Conservation (phyloP, 2,888 invertebrate genomes). For the Leucozona laternaria region DNA sequence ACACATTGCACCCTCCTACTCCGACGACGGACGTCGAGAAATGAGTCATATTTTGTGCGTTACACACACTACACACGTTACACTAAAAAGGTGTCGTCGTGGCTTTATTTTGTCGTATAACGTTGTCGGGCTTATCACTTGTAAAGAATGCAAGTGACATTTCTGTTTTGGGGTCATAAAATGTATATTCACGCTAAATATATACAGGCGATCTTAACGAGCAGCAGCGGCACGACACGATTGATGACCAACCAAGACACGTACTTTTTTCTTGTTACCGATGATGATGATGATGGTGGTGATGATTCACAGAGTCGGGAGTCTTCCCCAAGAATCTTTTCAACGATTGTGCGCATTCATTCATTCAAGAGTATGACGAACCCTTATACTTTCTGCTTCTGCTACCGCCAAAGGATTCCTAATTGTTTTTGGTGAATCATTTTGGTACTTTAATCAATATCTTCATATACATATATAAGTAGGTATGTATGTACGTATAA, state of each 20-base stretch:
- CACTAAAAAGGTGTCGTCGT: slow-evolving; percentile 60
- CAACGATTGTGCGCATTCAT: slow-evolving; percentile 71
- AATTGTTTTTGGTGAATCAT: slow-evolving; percentile 64
- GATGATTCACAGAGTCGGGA: slow-evolving; percentile 63
- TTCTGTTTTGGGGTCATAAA: slow-evolving; percentile 70
- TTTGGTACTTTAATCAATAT: slow-evolving; percentile 57
- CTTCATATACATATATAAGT: neutral
- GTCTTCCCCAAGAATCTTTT: slow-evolving; percentile 71
- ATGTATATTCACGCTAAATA: slow-evolving; percentile 68
- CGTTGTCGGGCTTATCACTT: slow-evolving; percentile 56
- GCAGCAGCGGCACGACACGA: slow-evolving; percentile 56
- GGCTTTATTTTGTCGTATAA: neutral
- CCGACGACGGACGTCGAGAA: neutral
- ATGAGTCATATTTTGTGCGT: slow-evolving; percentile 70
- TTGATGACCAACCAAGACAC: slow-evolving; percentile 74
- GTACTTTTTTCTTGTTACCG: slow-evolving; percentile 51
- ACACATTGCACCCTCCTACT: slow-evolving; percentile 32
- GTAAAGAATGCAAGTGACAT: slow-evolving; percentile 74
- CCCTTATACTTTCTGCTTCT: slow-evolving; percentile 20
- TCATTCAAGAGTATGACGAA: slow-evolving; percentile 65
- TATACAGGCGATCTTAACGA: slow-evolving; percentile 56
- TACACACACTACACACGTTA: slow-evolving; percentile 43
- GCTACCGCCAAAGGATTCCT: slow-evolving; percentile 64
- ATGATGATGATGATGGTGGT: slow-evolving; percentile 36
- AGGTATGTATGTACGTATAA: neutral